phyloP scores from a whole-genome alignment of 2,113 vertebrate species.

The Acanthochromis polyacanthus region DNA sequence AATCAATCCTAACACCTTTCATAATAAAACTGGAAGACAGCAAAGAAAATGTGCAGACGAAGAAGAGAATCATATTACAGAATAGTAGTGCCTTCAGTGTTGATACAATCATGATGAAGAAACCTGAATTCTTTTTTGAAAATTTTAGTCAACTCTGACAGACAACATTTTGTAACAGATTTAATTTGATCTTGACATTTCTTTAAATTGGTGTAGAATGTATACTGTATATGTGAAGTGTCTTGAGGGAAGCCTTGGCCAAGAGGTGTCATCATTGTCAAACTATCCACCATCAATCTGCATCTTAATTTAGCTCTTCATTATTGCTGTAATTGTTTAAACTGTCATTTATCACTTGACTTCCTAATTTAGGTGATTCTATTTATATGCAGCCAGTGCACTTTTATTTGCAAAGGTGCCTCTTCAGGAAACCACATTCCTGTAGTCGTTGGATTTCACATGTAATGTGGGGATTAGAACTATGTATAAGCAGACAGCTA shows the following conservation, averaged over 20 bases:
- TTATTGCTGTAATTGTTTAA: background rate
- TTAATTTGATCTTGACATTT: background rate
- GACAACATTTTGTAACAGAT: background rate
- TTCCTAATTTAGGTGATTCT: slow-evolving; percentile 1
- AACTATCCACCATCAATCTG: background rate
- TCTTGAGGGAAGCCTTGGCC: background rate
- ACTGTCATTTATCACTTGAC: background rate
- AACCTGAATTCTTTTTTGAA: background rate
- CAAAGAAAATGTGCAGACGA: background rate
- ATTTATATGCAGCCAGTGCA: background rate
- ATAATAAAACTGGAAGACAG: background rate
- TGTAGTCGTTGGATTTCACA: slow-evolving; percentile 31
- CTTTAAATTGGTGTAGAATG: background rate
- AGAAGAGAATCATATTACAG: too few species aligned
- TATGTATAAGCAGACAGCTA: slow-evolving; percentile 33
- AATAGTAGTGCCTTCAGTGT: too few species aligned
- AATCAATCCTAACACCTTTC: background rate
- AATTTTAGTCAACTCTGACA: too few species aligned
- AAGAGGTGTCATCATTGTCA: background rate
- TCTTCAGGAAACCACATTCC: slow-evolving; percentile 33
- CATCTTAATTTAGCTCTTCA: background rate
- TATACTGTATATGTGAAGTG: background rate
- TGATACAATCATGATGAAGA: background rate
- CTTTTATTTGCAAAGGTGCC: background rate
- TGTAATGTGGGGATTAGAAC: slow-evolving; percentile 43